Evolutionary conservation across 2,797 vertebrate genomes (phyloP).

Genomic region (Sandelia bainsii): DNA sequence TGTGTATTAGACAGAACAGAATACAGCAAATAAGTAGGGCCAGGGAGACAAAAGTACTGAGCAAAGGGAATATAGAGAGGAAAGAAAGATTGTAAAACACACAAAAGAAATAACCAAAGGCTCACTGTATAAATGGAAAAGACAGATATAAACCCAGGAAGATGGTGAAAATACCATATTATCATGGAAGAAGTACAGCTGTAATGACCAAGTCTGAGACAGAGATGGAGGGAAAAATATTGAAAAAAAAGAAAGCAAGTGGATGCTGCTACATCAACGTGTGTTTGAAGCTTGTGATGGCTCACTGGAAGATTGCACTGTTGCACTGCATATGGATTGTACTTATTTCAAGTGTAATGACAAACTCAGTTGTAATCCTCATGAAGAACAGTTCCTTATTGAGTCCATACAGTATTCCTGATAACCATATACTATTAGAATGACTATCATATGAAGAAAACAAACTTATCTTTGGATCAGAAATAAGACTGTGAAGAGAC

Average conservation of each 20-base stretch:
- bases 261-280: slow-evolving; percentile 23
- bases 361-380: background rate
- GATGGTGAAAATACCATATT: slow-evolving; percentile 38
- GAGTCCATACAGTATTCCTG: too few species aligned
- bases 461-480: background rate
- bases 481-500: too few species aligned
- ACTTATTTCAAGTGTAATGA: background rate
- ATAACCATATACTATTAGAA: too few species aligned
- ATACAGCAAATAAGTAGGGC: slow-evolving; percentile 55
- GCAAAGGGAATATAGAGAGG: slow-evolving; percentile 34
- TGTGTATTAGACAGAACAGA: slow-evolving; percentile 53
- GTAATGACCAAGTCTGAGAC: slow-evolving; percentile 41
- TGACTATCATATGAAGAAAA: background rate
- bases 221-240: slow-evolving; percentile 18
- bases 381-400: too few species aligned
- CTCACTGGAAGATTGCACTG: slow-evolving; percentile 15
- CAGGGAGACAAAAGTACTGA: slow-evolving; percentile 51
- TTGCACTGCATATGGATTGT: slow-evolving; percentile 9
- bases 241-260: slow-evolving; percentile 28
- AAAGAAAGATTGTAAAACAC: slow-evolving; percentile 33
- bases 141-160: slow-evolving; percentile 33
- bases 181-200: slow-evolving; percentile 24
- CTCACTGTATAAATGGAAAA: slow-evolving; percentile 41
- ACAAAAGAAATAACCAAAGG: slow-evolving; percentile 38
- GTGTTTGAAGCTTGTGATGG: slow-evolving; percentile 34